Base-by-base conservation (phyloP, 2,113 vertebrate genomes). In the Pygoscelis adeliae region DNA sequence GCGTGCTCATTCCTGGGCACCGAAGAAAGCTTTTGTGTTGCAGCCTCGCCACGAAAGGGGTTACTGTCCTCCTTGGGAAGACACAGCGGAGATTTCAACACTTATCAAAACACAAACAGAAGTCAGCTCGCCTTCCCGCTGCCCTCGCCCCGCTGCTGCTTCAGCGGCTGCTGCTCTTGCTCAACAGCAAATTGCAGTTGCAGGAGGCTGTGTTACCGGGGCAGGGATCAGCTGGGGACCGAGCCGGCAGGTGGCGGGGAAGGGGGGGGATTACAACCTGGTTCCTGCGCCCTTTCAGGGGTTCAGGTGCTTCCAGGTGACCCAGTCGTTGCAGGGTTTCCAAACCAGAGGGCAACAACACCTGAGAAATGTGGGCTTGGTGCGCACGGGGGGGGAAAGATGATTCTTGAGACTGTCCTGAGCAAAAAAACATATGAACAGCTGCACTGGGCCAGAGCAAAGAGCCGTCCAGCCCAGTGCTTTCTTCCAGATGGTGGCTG, bases 11-110 rank as follows among this genome's bases (percentile, higher is more conserved):
- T 84, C 90, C 91, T 67, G 50, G 58, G 50, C 3, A 2, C 76
- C 87, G 61, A 93, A 94, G 92, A 77, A 84, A n/a, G 30, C 63
- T 66, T 91, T 89, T 95, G 86, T 95, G 47, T 32, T 15, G 58
- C 67, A 32, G 69, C 59, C 56, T 70, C 5, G 3, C 34, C 53
- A 20, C 1, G 2, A 7, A 72, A 87, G 42, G 88, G 53, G 74
- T 90, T 95, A 58, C 87, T 27, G n/a, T 74, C 10, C 70, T 87
- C n/a, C 46, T 65, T 9, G 46, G 50, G 87, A 89, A 90, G 83
- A n/a, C 55, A 19, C 74, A 56, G 63, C 1, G 0, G 83, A 83
- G 91, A 73, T 92, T 87, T 87, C 89, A 65, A 40, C 38, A 27
- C 69, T 55, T 63, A n/a, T 1, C 89, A 26, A 29, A 91, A 80